Evolutionary conservation across 2,113 vertebrate genomes (phyloP), one percentile per base, ranked within the genome.

Genomic region (Ciconia maguari): DNA sequence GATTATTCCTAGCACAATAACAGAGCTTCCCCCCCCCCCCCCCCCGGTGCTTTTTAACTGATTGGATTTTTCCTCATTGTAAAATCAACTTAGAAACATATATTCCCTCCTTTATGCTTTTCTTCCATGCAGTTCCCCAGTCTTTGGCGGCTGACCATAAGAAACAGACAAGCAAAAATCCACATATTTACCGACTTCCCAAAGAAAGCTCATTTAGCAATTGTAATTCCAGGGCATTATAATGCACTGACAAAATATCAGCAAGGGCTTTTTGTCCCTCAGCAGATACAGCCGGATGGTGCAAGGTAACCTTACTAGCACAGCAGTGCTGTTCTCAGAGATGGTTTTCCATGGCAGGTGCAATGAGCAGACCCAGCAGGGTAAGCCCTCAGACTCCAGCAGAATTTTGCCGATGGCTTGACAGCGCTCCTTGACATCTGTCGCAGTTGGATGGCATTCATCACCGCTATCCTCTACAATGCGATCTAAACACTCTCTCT

Each of bases 381-480:
- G 18, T 11, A 8, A 79, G n/a, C 16, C 68, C 55, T 10, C 61
- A 27, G 21, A 29, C 36, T 44, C 48, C 34, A 66, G 62, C 90
- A 90, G 68, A 25, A 29, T 2, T 52, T 24, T 60, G 55, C 78
- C 66, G 64, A 22, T 2, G 9, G 66, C 38, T 74, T 25, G 36
- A 15, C 32, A 68, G 36, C 0, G 1, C 36, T 68, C 42, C 55
- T 10, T n/a, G 77, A 6, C 51, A 19, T 18, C 46, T 41, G 51
- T 26, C 6, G 4, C 51, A 34, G 51, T 5, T 46, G 78, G 69
- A 21, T 10, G 38, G 48, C 19, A 4, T 22, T 24, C 61, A 29
- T 19, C 25, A 3, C 72, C 1, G 0, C 36, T 14, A 13, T 6
- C n/a, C 41, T 32, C 29, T 44, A 9, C 57, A 10, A 15, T 2